Evolutionary conservation across 2,888 invertebrate species (phyloP), one percentile per base, ranked within the genome.

Genomic region (Anoncus sp.): DNA sequence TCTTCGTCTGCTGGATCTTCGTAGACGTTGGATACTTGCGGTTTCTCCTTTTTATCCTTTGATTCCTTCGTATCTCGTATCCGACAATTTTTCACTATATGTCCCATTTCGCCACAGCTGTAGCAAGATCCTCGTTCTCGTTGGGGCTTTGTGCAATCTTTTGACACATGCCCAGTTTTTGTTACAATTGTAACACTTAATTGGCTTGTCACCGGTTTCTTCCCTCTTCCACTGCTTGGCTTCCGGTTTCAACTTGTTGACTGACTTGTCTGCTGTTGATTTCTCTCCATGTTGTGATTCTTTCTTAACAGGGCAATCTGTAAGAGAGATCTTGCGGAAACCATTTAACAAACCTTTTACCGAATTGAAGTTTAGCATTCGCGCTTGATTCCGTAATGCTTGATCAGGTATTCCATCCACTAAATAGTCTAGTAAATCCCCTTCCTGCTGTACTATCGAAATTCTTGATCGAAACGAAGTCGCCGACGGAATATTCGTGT

Each of bases 131-230:
- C 72, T 47, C 63, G 24, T 55, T 60, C 57, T 38, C 43, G 12
- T 14, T 51, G 27, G 6, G 69, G 43, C n/a, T 27, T 51, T 40
- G 65, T 53, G 20, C 74, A 77, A 22, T 69, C 59, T 6, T 4
- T 69, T 9, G 62, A 24, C 12, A 62, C 35, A 10, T 77, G 74
- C 27, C 69, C 77, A 12, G 24, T 1, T 51, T n/a, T 43, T 55
- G 43, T 74, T 77, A 62, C 70, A 74, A n/a, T 77, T 65, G 63
- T 73, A 73, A 62, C 63, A 75, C 43, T 57, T 63, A 18, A 49
- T 57, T 31, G 49, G 1, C 49, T 27, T 35, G 0, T 60, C 53
- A 16, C 45, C 27, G 18, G 51, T 16, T 27, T 38, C 53, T 47
- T 60, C 60, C n/a, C 53, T 74, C 47, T 20, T 16, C 47, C 20